These are phyloP conservation scores for Cephus cinctus DNA, from an alignment of 1,140 invertebrate species.

Conservation along the genomic window DNA sequence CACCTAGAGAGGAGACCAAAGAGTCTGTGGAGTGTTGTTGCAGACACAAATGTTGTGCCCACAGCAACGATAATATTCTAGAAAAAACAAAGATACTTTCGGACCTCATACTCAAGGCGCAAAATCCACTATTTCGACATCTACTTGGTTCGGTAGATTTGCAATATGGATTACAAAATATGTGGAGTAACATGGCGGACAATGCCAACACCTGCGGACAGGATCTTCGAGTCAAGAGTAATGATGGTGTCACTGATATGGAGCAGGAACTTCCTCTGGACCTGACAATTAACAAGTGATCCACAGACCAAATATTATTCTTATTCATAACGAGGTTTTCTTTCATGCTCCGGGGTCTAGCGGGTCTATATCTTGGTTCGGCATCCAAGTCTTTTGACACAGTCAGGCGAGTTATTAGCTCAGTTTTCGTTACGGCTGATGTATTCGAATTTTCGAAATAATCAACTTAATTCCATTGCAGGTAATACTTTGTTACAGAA, in stretches of 20 bases:
- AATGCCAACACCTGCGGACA: slow-evolving; percentile 37
- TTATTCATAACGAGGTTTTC: not conserved
- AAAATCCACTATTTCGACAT: slow-evolving; percentile 48
- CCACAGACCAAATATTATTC: not conserved
- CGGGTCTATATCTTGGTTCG: slow-evolving; percentile 27
- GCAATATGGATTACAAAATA: slow-evolving; percentile 42
- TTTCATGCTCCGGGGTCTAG: slow-evolving; percentile 17
- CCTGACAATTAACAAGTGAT: slow-evolving; percentile 49
- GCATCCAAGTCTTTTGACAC: too few relatives aligned
- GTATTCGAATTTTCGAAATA: too few relatives aligned
- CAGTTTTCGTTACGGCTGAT: too few relatives aligned
- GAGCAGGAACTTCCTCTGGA: slow-evolving; percentile 52
- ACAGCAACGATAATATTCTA: slow-evolving; percentile 40
- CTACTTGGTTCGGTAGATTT: slow-evolving; percentile 45
- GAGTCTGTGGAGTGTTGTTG: slow-evolving; percentile 39
- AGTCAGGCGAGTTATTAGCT: too few relatives aligned
- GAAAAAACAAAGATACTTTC: slow-evolving; percentile 51
- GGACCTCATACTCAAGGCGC: slow-evolving; percentile 47
- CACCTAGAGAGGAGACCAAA: slow-evolving; percentile 16
- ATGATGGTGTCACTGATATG: slow-evolving; percentile 40
- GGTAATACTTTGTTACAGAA: too few relatives aligned
- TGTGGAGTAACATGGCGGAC: slow-evolving; percentile 42
- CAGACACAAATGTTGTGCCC: slow-evolving; percentile 46
- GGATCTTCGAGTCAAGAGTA: slow-evolving; percentile 42
- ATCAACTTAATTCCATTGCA: too few relatives aligned